Evolutionary conservation across 2,888 invertebrate species (phyloP).

Genomic region (Athrips mouffetella): DNA sequence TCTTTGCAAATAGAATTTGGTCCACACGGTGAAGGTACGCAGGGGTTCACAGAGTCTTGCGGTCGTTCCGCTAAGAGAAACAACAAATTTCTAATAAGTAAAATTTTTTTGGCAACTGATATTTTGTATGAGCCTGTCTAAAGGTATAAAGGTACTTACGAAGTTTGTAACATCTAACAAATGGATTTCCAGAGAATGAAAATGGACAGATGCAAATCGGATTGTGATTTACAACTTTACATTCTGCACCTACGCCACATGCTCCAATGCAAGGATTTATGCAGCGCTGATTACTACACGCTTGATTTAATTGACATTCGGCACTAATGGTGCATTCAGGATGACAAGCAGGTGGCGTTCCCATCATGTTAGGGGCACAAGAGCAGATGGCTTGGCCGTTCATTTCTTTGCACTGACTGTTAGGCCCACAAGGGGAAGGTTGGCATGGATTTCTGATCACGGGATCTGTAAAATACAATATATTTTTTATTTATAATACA

Average conservation of each 20-base stretch:
- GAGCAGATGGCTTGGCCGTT: constrained; percentile 84
- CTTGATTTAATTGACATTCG: constrained; percentile 84
- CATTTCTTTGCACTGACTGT: constrained; percentile 79
- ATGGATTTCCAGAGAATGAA: constrained; percentile 82
- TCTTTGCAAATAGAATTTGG: constrained; percentile 85
- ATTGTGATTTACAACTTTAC: constrained; percentile 87
- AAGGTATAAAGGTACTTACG: constrained; percentile 55
- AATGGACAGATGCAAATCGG: constrained; percentile 84
- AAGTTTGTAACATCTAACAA: constrained; percentile 77
- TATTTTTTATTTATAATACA: neutral
- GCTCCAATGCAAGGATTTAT: constrained; percentile 85
- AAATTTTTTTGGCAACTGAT: neutral
- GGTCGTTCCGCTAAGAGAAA: constrained; percentile 67
- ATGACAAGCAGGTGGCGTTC: constrained; percentile 82
- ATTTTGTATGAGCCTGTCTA: neutral
- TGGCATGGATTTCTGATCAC: constrained; percentile 78
- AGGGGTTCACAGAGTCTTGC: constrained; percentile 79
- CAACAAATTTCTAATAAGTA: constrained; percentile 14
- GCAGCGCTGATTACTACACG: constrained; percentile 85
- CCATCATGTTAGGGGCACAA: constrained; percentile 81
- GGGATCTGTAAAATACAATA: constrained; percentile 59
- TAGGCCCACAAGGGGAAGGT: constrained; percentile 82
- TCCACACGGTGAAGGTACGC: constrained; percentile 88
- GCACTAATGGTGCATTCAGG: constrained; percentile 86
- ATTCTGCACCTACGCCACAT: constrained; percentile 84